phyloP scores from a whole-genome alignment of 2,888 invertebrate genomes.

The Bellardia bayeri region DNA sequence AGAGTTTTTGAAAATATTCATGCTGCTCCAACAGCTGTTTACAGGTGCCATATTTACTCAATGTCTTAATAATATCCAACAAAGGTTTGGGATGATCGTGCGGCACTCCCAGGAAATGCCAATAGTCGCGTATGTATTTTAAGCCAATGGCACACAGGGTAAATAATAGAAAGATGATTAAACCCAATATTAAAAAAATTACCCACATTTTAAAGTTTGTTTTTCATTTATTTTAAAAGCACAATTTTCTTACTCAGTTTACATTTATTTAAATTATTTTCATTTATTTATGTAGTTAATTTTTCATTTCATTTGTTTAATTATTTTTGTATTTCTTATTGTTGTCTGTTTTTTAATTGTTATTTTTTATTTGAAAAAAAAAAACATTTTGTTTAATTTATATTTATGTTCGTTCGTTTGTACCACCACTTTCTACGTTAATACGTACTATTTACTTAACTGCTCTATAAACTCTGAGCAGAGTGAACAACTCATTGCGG shows the following conservation, averaged over 20 bases:
- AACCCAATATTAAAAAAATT: slow-evolving; percentile 78
- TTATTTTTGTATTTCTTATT: slow-evolving; percentile 18
- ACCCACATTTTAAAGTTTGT: slow-evolving; percentile 78
- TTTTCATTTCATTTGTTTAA: slow-evolving; percentile 30
- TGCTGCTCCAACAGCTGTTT: slow-evolving; percentile 72
- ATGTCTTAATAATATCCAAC: slow-evolving; percentile 76
- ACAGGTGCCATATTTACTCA: slow-evolving; percentile 68
- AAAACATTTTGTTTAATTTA: slow-evolving; percentile 29
- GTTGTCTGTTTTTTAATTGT: slow-evolving; percentile 33
- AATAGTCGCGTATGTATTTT: slow-evolving; percentile 80
- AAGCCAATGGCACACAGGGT: slow-evolving; percentile 75
- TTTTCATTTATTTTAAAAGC: not conserved
- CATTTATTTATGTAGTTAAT: slow-evolving; percentile 1
- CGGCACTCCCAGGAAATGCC: slow-evolving; percentile 80
- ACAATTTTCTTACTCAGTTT: not conserved
- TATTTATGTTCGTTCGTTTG: slow-evolving; percentile 3
- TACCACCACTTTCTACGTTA: slow-evolving; percentile 13
- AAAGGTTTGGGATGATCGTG: slow-evolving; percentile 79
- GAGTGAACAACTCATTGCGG: slow-evolving; percentile 56
- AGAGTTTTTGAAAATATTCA: slow-evolving; percentile 77
- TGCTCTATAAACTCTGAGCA: slow-evolving; percentile 47
- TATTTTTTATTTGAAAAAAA: slow-evolving; percentile 28
- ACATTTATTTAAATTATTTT: not conserved
- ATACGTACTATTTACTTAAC: slow-evolving; percentile 30
- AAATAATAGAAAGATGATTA: slow-evolving; percentile 77